These are phyloP conservation scores for Uria lomvia DNA, from an alignment of 2,113 vertebrate genomes.

Conservation along the genomic window DNA sequence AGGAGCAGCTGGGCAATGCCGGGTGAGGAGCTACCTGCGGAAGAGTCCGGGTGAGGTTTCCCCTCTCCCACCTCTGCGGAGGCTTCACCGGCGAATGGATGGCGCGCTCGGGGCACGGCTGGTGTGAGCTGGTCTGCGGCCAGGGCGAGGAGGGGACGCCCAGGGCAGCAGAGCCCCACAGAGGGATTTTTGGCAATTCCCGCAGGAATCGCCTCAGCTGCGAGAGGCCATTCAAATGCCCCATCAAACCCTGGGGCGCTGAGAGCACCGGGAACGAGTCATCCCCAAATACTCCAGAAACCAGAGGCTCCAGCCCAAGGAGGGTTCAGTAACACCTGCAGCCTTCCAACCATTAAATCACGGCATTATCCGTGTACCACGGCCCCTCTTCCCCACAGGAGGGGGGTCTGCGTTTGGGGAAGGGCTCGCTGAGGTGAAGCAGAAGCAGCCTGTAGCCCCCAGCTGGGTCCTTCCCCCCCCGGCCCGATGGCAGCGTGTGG, in stretches of 20 bases:
- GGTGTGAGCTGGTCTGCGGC: too few relatives aligned
- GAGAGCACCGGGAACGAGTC: not conserved
- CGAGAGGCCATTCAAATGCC: not conserved
- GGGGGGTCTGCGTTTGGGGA: too few relatives aligned
- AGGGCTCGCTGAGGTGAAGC: too few relatives aligned
- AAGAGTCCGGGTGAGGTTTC: rapidly evolving
- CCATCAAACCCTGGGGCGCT: rapidly evolving
- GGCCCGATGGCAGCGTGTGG: not conserved
- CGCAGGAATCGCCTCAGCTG: not conserved
- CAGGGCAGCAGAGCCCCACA: not conserved
- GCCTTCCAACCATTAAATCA: not conserved
- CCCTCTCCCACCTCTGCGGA: not conserved
- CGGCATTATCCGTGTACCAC: rapidly evolving
- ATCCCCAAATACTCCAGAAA: not conserved
- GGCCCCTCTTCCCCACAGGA: not conserved
- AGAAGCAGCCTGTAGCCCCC: not conserved
- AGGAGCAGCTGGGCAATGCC: rapidly evolving
- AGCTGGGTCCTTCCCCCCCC: too few relatives aligned
- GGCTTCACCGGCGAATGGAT: not conserved
- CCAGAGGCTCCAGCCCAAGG: not conserved
- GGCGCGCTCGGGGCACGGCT: rapidly evolving
- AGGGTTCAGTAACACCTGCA: not conserved
- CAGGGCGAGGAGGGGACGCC: not conserved
- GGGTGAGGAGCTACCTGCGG: not conserved
- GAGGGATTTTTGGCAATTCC: not conserved